These are phyloP conservation scores for Drosophila miranda DNA, from an alignment of 1,140 invertebrate species.

Conservation along the genomic window DNA sequence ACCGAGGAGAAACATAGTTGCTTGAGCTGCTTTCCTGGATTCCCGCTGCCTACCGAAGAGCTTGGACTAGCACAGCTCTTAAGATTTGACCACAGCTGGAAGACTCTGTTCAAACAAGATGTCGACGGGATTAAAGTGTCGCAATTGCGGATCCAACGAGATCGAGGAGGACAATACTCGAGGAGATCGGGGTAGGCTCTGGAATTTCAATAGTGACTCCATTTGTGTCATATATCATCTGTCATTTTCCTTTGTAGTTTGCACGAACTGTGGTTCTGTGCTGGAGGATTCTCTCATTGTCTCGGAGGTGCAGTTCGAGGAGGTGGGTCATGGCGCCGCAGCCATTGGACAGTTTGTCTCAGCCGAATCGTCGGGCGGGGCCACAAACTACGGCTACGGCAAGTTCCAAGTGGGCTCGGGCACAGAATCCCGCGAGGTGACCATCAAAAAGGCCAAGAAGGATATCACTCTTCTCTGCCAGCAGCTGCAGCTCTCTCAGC, in stretches of 20 bases:
- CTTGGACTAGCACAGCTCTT: too few species aligned
- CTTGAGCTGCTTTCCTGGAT: background rate
- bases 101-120: constrained; percentile 36
- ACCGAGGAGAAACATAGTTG: constrained; percentile 4
- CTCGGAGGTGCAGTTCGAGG: constrained; percentile 97
- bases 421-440: constrained; percentile 94
- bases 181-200: constrained; percentile 87
- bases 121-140: constrained; percentile 87
- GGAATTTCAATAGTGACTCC: background rate
- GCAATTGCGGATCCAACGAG: constrained; percentile 96
- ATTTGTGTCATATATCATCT: background rate
- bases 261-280: constrained; percentile 97
- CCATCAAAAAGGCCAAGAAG: constrained; percentile 92
- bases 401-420: constrained; percentile 91
- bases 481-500: constrained; percentile 92
- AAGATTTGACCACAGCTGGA: background rate
- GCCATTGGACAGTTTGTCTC: constrained; percentile 97
- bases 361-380: constrained; percentile 92
- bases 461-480: constrained; percentile 91
- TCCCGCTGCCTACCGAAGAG: background rate
- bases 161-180: constrained; percentile 95
- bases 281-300: constrained; percentile 98
- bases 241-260: constrained; percentile 84
- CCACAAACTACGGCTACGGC: constrained; percentile 88
- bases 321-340: constrained; percentile 93